phyloP scores from a whole-genome alignment of 2,113 vertebrate species.

The Tretioscincus oriximinensis region DNA sequence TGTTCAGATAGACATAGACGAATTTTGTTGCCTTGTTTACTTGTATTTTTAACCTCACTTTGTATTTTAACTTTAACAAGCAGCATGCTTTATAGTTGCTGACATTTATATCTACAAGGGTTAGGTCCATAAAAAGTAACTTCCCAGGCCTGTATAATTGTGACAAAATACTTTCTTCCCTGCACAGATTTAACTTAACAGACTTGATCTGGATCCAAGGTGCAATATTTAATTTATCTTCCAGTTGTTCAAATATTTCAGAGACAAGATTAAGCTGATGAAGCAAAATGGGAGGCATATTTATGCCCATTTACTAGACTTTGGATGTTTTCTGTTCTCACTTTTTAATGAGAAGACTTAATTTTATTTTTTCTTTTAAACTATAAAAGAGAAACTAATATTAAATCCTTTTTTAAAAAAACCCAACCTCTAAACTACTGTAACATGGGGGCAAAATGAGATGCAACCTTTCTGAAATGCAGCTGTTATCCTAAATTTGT shows the following conservation, averaged over 20 bases:
- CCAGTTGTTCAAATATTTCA: background rate
- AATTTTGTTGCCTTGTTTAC: conserved; percentile 9
- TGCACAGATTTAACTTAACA: background rate
- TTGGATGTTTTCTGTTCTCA: background rate
- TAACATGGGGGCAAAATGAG: background rate
- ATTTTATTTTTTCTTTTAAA: background rate
- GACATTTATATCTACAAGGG: conserved; percentile 19
- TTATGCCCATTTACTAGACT: background rate
- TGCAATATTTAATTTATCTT: background rate
- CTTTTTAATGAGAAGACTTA: background rate
- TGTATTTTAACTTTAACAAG: conserved; percentile 24
- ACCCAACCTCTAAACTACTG: background rate
- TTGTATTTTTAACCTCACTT: conserved; percentile 7
- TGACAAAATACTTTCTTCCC: background rate
- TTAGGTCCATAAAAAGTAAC: conserved; percentile 20
- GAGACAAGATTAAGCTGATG: conserved; percentile 1
- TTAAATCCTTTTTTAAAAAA: background rate
- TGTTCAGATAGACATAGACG: conserved; percentile 37
- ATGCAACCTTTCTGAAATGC: background rate
- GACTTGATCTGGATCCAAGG: background rate
- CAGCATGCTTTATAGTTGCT: conserved; percentile 21
- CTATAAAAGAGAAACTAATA: conserved; percentile 3
- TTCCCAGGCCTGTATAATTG: conserved; percentile 6
- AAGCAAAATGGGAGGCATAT: background rate
- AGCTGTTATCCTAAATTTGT: conserved; percentile 3